phyloP scores from a whole-genome alignment of 2,888 invertebrate genomes.

The Acanthosepion lycidas region DNA sequence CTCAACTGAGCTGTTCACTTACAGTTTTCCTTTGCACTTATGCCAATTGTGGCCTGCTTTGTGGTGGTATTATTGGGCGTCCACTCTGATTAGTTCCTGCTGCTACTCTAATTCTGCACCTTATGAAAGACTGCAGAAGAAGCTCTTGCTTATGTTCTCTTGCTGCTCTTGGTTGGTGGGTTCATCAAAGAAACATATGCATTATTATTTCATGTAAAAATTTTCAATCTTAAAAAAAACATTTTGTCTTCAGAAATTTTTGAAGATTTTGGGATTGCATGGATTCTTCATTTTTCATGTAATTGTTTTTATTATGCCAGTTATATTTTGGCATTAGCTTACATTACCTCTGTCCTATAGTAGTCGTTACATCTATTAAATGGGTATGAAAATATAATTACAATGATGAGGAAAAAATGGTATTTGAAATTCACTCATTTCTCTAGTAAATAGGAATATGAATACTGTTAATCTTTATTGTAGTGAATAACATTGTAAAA shows the following conservation, averaged over 20 bases:
- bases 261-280: too few relatives aligned
- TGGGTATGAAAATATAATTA: too few relatives aligned
- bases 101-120: background rate
- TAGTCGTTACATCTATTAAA: too few relatives aligned
- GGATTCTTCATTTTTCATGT: background rate
- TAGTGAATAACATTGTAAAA: too few relatives aligned
- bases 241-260: background rate
- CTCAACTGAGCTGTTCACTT: background rate
- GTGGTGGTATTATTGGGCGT: background rate
- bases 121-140: background rate
- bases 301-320: background rate
- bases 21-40: background rate
- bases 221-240: background rate
- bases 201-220: background rate
- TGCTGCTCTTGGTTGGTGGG: conserved; percentile 20
- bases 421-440: background rate
- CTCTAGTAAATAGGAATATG: background rate
- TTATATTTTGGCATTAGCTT: background rate
- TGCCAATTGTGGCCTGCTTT: conserved; percentile 40
- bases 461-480: too few relatives aligned
- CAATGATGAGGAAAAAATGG: too few relatives aligned
- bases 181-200: background rate
- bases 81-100: background rate
- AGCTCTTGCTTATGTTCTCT: background rate
- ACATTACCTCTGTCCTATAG: too few relatives aligned